Evolutionary conservation across 2,797 vertebrate species (phyloP).

Genomic region (Spondyliosoma cantharus): DNA sequence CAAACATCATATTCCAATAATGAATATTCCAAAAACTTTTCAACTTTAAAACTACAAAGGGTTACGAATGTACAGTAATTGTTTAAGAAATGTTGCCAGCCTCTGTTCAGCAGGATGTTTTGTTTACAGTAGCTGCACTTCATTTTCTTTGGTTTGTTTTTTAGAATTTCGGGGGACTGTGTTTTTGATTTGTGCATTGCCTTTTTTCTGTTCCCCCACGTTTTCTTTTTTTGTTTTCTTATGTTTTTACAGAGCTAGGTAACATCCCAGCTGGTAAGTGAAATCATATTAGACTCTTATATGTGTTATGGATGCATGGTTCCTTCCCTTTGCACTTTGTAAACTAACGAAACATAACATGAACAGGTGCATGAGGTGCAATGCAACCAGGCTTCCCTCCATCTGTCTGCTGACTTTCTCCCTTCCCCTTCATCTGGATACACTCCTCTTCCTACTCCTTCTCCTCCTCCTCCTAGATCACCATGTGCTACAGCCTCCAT

Average conservation of each 20-base stretch:
- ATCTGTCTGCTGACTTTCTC: conserved; percentile 66
- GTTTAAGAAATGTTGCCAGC: conserved; percentile 28
- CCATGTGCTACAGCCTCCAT: conserved; percentile 70
- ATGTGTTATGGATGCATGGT: conserved; percentile 89
- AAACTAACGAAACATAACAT: conserved; percentile 80
- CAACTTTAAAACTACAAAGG: too few species aligned
- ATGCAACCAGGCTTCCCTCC: conserved; percentile 76
- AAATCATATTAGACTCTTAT: conserved; percentile 83
- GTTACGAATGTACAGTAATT: not conserved
- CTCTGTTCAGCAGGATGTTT: conserved; percentile 63
- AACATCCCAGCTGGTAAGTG: conserved; percentile 95
- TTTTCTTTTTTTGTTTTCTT: conserved; percentile 84
- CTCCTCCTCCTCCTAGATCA: conserved; percentile 38
- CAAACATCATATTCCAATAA: not conserved
- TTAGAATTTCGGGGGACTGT: conserved; percentile 77
- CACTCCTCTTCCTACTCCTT: conserved; percentile 53
- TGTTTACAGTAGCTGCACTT: conserved; percentile 60
- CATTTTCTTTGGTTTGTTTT: conserved; percentile 32
- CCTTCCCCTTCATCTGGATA: conserved; percentile 59
- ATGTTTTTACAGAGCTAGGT: conserved; percentile 97
- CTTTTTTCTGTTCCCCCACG: conserved; percentile 80
- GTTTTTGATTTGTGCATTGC: conserved; percentile 94
- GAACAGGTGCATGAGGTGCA: conserved; percentile 83
- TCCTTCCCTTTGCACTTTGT: conserved; percentile 78
- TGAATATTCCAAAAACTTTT: not conserved